A percentile compares a stretch with the other conserved stretches of the same genome.
Evolutionary conservation across 2,888 invertebrate genomes (phyloP).

Genomic region (Eledona agricola): DNA sequence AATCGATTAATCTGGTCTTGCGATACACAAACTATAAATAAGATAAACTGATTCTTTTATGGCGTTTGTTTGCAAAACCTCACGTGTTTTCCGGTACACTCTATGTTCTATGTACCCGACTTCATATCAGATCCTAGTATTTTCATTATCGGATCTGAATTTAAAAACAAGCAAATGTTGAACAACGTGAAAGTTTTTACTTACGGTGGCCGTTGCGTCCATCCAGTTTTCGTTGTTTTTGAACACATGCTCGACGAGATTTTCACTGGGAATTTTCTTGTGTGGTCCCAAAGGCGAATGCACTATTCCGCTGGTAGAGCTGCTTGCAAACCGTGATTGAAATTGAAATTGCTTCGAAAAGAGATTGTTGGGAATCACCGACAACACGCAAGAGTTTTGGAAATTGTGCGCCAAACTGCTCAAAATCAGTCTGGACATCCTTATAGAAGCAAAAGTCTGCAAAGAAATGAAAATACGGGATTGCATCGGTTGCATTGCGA

Average conservation of each 20-base stretch:
- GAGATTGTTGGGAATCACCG: constrained; percentile 34
- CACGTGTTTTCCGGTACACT: too few relatives aligned
- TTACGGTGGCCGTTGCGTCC: constrained; percentile 72
- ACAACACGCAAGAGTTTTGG: constrained; percentile 41
- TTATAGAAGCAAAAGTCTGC: constrained; percentile 3
- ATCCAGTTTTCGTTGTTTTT: constrained; percentile 67
- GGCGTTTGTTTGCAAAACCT: too few relatives aligned
- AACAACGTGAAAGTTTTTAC: constrained; percentile 51
- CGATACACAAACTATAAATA: too few relatives aligned
- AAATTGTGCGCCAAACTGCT: constrained; percentile 38
- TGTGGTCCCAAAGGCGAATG: constrained; percentile 65
- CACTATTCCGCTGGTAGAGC: constrained; percentile 50
- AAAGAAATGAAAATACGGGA: constrained; percentile 7
- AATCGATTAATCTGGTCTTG: too few relatives aligned
- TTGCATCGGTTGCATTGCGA: constrained; percentile 2
- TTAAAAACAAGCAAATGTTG: not conserved
- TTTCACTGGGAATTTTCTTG: constrained; percentile 66
- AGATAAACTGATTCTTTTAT: too few relatives aligned
- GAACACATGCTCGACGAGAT: constrained; percentile 70
- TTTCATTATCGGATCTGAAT: not conserved
- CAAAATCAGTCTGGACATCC: constrained; percentile 28
- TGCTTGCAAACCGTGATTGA: too few relatives aligned
- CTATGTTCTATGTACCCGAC: too few relatives aligned
- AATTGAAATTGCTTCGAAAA: constrained; percentile 2
- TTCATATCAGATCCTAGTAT: too few relatives aligned